Evolutionary conservation across 2,797 vertebrate species (phyloP).

Genomic region (Paratrypauchen microcephalus): DNA sequence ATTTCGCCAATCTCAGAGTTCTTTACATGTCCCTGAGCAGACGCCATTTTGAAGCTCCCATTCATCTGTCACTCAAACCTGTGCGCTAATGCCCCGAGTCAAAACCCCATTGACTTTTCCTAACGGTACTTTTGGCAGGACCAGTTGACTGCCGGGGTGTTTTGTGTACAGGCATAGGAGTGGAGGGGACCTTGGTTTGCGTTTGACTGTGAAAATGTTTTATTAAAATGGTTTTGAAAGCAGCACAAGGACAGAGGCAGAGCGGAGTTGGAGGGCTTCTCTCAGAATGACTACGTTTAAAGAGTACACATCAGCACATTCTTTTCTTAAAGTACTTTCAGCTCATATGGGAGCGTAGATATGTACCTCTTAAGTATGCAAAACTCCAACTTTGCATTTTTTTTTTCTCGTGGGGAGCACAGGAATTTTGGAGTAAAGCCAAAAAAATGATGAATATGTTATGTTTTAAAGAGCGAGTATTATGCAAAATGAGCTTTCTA

Average conservation of each 20-base stretch:
- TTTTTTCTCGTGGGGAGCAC: too few relatives aligned
- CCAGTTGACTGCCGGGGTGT: neutral
- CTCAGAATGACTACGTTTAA: neutral
- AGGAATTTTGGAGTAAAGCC: too few relatives aligned
- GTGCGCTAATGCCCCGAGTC: neutral
- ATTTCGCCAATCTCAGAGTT: neutral
- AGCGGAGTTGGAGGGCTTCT: neutral
- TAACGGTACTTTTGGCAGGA: neutral
- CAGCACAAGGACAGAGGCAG: constrained; percentile 1
- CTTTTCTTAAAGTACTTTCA: neutral
- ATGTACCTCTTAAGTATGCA: neutral
- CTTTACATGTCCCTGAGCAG: neutral
- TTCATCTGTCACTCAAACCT: neutral
- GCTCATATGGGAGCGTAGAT: neutral
- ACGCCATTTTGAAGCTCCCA: neutral
- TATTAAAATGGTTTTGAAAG: constrained; percentile 1
- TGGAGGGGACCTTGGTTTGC: neutral
- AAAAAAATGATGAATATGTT: too few relatives aligned
- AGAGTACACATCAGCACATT: neutral
- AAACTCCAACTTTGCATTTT: neutral
- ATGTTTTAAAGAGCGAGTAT: too few relatives aligned
- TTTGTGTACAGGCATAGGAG: neutral
- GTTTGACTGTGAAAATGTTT: constrained; percentile 1
- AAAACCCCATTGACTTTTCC: neutral
- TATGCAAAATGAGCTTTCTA: too few relatives aligned